These are phyloP conservation scores for Drepana arcuata DNA, from an alignment of 1,140 invertebrate genomes.

Conservation along the genomic window DNA sequence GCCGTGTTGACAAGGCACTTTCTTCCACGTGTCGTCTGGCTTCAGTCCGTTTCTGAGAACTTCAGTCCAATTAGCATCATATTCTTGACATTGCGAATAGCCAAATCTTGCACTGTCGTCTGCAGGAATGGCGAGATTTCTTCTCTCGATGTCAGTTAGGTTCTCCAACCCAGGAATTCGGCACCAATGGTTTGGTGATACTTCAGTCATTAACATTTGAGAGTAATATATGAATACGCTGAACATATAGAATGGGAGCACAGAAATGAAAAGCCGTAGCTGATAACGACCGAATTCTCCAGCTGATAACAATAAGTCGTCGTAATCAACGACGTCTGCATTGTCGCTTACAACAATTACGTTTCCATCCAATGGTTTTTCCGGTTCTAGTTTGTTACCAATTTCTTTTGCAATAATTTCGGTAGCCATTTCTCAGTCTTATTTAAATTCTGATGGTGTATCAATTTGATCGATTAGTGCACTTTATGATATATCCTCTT, in stretches of 20 bases:
- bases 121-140: conserved; percentile 37
- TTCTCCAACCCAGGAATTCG: conserved; percentile 68
- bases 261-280: conserved; percentile 74
- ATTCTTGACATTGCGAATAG: conserved; percentile 44
- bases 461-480: too few relatives aligned
- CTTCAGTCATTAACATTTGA: conserved; percentile 78
- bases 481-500: too few relatives aligned
- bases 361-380: too few relatives aligned
- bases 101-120: conserved; percentile 37
- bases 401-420: too few relatives aligned
- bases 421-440: too few relatives aligned
- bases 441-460: too few relatives aligned
- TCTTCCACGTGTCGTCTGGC: conserved; percentile 37
- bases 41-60: conserved; percentile 22
- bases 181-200: conserved; percentile 76
- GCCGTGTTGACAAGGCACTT: conserved; percentile 69
- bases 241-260: conserved; percentile 66
- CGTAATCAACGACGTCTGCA: conserved; percentile 68
- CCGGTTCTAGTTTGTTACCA: too few relatives aligned
- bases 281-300: conserved; percentile 80
- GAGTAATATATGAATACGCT: conserved; percentile 77
- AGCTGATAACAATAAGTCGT: conserved; percentile 74
- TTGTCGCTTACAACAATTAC: too few relatives aligned
- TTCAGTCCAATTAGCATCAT: conserved; percentile 45
- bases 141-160: conserved; percentile 44